These are phyloP conservation scores for Drosophila lutescens DNA, from an alignment of 2,888 invertebrate species.

Conservation along the genomic window DNA sequence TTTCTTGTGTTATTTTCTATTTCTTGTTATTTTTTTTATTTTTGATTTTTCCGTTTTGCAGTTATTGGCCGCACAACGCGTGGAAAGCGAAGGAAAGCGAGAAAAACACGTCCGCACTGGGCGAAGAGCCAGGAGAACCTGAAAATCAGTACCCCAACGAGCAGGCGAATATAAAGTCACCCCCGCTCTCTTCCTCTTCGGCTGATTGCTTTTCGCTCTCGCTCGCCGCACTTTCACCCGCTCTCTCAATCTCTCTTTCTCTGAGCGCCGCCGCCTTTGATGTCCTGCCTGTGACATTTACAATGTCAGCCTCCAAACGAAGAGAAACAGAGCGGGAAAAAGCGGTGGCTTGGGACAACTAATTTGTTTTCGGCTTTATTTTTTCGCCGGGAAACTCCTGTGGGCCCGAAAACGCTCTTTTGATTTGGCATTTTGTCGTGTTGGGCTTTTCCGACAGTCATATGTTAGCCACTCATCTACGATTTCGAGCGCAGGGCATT, in stretches of 20 bases:
- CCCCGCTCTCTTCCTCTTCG: conserved; percentile 11
- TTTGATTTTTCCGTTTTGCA: conserved; percentile 49
- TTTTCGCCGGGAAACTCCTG: conserved; percentile 65
- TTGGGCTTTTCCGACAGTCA: conserved; percentile 34
- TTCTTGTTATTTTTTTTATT: background rate
- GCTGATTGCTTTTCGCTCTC: conserved; percentile 22
- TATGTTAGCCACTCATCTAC: conserved; percentile 29
- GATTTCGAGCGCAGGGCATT: background rate
- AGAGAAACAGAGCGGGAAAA: conserved; percentile 14
- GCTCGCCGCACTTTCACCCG: conserved; percentile 2
- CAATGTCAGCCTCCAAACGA: conserved; percentile 58
- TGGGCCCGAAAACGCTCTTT: conserved; percentile 49
- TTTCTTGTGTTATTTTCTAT: conserved; percentile 22
- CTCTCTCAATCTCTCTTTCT: conserved; percentile 19
- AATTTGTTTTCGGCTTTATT: conserved; percentile 68
- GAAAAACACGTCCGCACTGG: conserved; percentile 78
- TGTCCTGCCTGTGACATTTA: conserved; percentile 63
- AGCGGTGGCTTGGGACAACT: conserved; percentile 17
- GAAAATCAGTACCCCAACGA: conserved; percentile 77
- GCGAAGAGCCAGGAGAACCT: conserved; percentile 78
- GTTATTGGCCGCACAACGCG: conserved; percentile 30
- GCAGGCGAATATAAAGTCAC: conserved; percentile 22
- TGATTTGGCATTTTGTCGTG: conserved; percentile 45
- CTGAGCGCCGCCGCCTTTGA: conserved; percentile 57
- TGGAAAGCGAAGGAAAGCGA: conserved; percentile 23